Evolutionary conservation across 2,797 vertebrate species (phyloP), one percentile per base, ranked within the genome.

Genomic region (Merluccius polli): DNA sequence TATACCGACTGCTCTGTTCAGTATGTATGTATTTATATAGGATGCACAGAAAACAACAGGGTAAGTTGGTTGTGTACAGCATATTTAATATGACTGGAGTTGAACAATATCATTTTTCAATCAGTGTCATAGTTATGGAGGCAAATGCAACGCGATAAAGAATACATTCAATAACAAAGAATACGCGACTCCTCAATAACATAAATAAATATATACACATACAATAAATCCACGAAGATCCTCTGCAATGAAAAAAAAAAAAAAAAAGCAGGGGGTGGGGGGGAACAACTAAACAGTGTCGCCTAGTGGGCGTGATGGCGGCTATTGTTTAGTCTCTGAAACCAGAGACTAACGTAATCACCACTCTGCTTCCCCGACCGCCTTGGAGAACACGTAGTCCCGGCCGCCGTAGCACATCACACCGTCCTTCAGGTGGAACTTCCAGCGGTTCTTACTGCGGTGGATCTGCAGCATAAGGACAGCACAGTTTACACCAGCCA

Each of bases 361-460:
- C 98, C 98, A 99, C 87, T 99, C 98, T 0, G 98, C 98, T 86
- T 99, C 97, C 73, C 98, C 97, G 36, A 96, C 85, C 33, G 97
- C 97, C 93, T 98, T 99, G 32, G 97, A 95, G 89, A 99, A 99
- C 76, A 98, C 95, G 24, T 98, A 96, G 85, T 99, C 98, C 86
- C 95, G 96, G 73, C 97, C 96, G 32, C 92, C 90, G 44, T 97
- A 96, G 87, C 94, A 95, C 96, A 99, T 97, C 79, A 99, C 93
- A 48, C 97, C 98, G 59, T 98, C 96, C 89, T 97, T 99, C 89
- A 99, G 90, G 87, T 93, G 97, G 89, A 99, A 98, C 91, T 98
- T 99, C 98, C 97, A 99, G 82, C 95, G 96, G 91, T 99, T 99
- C 91, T 99, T 99, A 84, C 94, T 98, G 87, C 97, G 95, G 85